Base-by-base conservation (phyloP, 2,113 vertebrate species). In the Tauraco erythrolophus region DNA sequence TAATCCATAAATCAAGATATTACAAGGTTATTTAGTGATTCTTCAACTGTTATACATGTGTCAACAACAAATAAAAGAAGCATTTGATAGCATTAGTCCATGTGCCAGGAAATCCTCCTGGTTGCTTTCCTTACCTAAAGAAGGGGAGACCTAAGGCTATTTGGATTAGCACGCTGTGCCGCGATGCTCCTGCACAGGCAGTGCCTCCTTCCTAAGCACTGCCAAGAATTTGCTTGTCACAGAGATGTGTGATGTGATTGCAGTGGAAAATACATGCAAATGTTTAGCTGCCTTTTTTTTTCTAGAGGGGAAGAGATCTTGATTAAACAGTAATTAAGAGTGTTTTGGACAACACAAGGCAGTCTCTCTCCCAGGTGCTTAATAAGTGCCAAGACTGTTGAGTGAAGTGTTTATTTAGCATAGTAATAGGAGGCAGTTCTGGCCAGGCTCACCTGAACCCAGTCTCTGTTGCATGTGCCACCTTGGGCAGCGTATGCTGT, bases 301-400 rank as follows among this genome's bases (percentile, higher is more conserved):
- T 62, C 86, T 90, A 66, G 80, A 91, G 83, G 91, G 96, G 91
- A 94, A 88, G 92, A 95, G 86, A 86, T 96, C 97, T 97, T 96
- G 89, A 97, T 96, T 95, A 96, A 96, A 96, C 69, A 70, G 93
- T 97, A 97, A 98, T 97, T 96, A 97, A 94, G 96, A 94, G 89
- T 89, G 82, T 95, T 97, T 93, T 97, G 96, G 97, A 97, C 86
- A 94, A 95, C 68, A 62, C 3, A 2, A 96, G 83, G 94, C 94
- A 84, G 84, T 84, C 80, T 96, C 77, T 97, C 92, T 94, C 93
- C 82, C 91, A 96, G 97, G 97, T 97, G 97, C 94, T 97, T 97
- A 94, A 77, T 94, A 97, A 94, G 93, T 88, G 89, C 94, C 95
- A 92, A 91, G 88, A 62, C 89, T 90, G 91, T 95, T 95, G 91